Percentiles rank a stretch among this genome's conserved stretches.
These are phyloP conservation scores for Pangasius larnaudii DNA, from an alignment of 2,797 vertebrate species.

Conservation along the genomic window DNA sequence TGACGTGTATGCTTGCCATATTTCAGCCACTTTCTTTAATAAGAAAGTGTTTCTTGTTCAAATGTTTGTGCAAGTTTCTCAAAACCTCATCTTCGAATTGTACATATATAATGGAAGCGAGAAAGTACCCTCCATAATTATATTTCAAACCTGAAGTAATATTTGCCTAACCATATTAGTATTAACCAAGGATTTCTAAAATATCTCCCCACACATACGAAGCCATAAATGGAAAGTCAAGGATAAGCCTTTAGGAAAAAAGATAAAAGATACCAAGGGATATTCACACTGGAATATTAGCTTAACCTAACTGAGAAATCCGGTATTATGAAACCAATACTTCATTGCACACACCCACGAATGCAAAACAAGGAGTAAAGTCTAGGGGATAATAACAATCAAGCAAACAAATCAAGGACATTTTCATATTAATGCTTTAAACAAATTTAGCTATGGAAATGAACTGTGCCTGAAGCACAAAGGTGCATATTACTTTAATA, in stretches of 20 bases:
- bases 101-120: not conserved
- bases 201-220: not conserved
- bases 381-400: not conserved
- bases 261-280: not conserved
- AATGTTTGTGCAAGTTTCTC: too few relatives aligned
- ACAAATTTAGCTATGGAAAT: conserved; percentile 11
- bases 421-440: conserved; percentile 16
- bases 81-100: not conserved
- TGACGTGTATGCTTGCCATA: not conserved
- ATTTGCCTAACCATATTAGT: not conserved
- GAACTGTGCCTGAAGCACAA: conserved; percentile 10
- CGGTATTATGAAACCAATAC: conserved; percentile 13
- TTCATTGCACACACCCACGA: not conserved
- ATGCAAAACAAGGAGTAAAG: not conserved
- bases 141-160: not conserved
- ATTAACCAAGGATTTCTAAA: not conserved
- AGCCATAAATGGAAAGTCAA: not conserved
- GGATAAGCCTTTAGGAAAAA: not conserved
- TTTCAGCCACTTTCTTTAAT: not conserved
- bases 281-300: not conserved
- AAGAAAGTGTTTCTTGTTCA: not conserved
- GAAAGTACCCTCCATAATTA: not conserved
- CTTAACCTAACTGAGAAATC: not conserved
- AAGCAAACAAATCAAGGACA: not conserved
- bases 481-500: not conserved